A percentile compares a stretch with the other conserved stretches of the same genome.
phyloP scores from a whole-genome alignment of 2,797 vertebrate genomes.

The Apogon hyalosoma region DNA sequence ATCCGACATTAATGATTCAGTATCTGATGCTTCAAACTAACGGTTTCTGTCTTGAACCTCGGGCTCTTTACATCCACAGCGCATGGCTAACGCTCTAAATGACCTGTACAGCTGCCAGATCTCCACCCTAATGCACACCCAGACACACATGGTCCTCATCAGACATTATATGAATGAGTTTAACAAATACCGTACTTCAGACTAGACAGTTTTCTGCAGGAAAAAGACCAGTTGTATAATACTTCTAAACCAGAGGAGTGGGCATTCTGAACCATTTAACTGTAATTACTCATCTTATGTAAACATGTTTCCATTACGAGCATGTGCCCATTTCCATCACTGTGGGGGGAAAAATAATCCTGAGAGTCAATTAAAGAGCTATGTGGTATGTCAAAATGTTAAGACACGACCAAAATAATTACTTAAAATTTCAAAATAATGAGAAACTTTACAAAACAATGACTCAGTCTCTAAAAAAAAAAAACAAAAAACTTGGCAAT shows the following conservation, averaged over 20 bases:
- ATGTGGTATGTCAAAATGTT: no score
- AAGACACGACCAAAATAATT: no score
- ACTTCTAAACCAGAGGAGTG: background rate
- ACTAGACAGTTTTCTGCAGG: background rate
- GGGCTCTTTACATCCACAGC: background rate
- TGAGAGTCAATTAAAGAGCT: no score
- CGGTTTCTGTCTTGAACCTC: background rate
- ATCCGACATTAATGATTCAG: background rate
- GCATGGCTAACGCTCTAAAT: conserved; percentile 34
- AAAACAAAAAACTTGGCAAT: no score
- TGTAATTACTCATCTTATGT: no score
- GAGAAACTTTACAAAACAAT: no score
- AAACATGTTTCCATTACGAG: no score
- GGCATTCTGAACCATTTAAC: no score
- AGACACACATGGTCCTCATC: conserved; percentile 48
- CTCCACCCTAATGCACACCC: conserved; percentile 24
- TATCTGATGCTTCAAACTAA: background rate
- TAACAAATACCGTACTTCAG: background rate
- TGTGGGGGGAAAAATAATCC: no score
- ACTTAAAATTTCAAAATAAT: no score
- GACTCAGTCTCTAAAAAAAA: no score
- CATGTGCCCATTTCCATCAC: no score
- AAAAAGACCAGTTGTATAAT: conserved; percentile 4
- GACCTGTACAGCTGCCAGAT: conserved; percentile 37
- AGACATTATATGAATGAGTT: conserved; percentile 22